These are phyloP conservation scores for Microtus montanus DNA, from an alignment of 2,113 vertebrate genomes.

Conservation along the genomic window DNA sequence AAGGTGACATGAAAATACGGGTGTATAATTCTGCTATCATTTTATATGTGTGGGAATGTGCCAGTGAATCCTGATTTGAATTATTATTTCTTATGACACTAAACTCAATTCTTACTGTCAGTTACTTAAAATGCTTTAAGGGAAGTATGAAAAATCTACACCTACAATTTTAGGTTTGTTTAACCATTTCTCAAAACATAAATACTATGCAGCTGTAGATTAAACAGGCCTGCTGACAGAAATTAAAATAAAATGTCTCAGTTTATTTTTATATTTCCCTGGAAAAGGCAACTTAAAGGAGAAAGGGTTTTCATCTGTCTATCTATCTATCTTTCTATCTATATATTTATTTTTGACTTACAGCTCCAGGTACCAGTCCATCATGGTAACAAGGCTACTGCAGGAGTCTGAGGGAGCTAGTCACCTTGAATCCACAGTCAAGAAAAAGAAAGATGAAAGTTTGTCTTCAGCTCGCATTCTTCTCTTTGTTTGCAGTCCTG, in stretches of 20 bases:
- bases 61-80: constrained; percentile 56
- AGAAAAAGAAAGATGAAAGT: background rate
- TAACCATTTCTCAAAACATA: constrained; percentile 39
- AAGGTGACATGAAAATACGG: constrained; percentile 72
- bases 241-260: constrained; percentile 47
- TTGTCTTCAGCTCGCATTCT: background rate
- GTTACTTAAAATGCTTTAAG: constrained; percentile 68
- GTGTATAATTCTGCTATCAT: constrained; percentile 74
- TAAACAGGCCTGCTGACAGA: constrained; percentile 42
- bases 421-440: background rate
- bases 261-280: background rate
- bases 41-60: constrained; percentile 67
- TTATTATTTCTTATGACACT: constrained; percentile 63
- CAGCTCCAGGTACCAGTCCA: background rate
- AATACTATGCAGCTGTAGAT: background rate
- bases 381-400: no score
- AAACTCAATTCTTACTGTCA: constrained; percentile 32
- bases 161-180: constrained; percentile 54
- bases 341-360: background rate
- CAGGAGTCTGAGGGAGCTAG: background rate
- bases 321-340: no score
- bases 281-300: background rate
- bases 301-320: background rate
- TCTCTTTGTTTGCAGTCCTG: background rate
- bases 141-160: constrained; percentile 50